Percentiles rank a stretch among this genome's conserved stretches.
Evolutionary conservation across 2,888 invertebrate species (phyloP).

Genomic region (Calameuta pallipes): DNA sequence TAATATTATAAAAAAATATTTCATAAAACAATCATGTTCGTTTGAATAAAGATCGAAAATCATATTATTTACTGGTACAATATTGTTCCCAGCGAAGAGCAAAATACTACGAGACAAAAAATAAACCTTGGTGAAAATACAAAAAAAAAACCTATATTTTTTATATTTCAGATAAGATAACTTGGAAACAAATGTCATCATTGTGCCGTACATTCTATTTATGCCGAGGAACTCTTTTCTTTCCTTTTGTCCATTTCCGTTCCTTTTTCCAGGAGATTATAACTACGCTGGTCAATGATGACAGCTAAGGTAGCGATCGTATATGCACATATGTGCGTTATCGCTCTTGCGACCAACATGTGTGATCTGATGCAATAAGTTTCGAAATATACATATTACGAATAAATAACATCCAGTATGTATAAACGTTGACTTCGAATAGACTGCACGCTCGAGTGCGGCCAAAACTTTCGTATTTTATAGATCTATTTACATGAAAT

Average conservation of each 20-base stretch:
- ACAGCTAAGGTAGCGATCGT: neutral
- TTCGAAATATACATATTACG: neutral
- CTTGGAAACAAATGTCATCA: neutral
- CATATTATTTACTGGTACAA: neutral
- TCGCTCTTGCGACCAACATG: neutral
- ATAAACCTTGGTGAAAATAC: neutral
- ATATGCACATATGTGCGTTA: neutral
- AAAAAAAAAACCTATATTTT: neutral
- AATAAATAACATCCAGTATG: neutral
- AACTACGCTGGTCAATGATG: neutral
- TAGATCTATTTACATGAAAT: conserved; percentile 8
- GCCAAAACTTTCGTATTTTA: conserved; percentile 5
- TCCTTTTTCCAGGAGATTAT: neutral
- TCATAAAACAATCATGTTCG: neutral
- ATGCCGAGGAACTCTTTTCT: neutral
- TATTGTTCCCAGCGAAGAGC: neutral
- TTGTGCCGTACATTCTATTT: neutral
- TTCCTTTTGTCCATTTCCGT: neutral
- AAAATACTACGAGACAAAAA: neutral
- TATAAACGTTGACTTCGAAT: neutral
- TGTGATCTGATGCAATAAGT: neutral
- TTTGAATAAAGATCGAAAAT: neutral
- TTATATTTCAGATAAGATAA: neutral
- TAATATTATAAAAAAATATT: neutral
- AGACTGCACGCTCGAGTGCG: neutral